Evolutionary conservation across 2,888 invertebrate species (phyloP), one percentile per base, ranked within the genome.

Genomic region (Bombylius major): DNA sequence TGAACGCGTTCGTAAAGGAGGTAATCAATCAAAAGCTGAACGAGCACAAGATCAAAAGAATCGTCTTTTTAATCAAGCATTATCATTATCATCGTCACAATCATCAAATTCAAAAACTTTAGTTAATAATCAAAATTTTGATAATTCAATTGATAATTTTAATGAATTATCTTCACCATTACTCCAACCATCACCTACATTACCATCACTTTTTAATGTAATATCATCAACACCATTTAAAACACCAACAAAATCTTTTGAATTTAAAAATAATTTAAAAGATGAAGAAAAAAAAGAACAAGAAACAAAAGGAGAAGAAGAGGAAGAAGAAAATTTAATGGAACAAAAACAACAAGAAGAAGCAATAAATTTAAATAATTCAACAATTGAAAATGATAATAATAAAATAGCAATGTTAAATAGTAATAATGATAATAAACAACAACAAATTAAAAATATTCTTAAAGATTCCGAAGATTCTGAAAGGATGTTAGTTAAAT

Each of bases 1-100:
- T 53, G 83, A 86, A 62, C 81, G 86, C 39, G 87, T 89, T 0
- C 81, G 87, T 44, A 87, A 87, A 67, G 80, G 83, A 45, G 87
- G 87, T 0, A 76, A 78, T 32, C 76, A 68, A 54, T 75, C 78
- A 1, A 79, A 82, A 50, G 78, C 83, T 39, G 82, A 85, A 42
- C 78, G 84, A 62, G 83, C 87, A 64, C 87, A 86, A 64, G 86
- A 89, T 62, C 89, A 89, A 67, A 81, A 84, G 58, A 68, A 67
- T 62, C 66, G 68, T n/a, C 62, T 68, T 12, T 68, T 68, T 54
- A 66, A 62, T 59, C 65, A 66, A 13, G 47, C 57, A 14, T 59
- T 63, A 47, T 58, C 62, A 31, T 61, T 59, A 54, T 14, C 53
- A 4, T 55, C 54, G 13, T 36, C 23, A 23, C 32, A 33, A n/a